phyloP scores from a whole-genome alignment of 2,888 invertebrate species.

The Yponomeuta sedellus region DNA sequence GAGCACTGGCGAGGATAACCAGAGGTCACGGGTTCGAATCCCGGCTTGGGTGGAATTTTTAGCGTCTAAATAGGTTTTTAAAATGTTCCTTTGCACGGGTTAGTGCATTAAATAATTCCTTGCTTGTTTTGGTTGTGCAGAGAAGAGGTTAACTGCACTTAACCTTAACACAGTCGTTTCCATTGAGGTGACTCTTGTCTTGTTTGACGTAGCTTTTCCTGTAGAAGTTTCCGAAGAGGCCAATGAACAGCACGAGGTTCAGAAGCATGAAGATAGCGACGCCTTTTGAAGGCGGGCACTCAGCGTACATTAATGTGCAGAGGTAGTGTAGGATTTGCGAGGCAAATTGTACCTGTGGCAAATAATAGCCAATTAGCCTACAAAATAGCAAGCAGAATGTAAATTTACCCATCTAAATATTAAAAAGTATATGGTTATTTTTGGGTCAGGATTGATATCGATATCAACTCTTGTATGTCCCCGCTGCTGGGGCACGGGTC shows the following conservation, averaged over 20 bases:
- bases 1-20: too few species aligned
- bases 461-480: too few species aligned
- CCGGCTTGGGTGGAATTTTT: too few species aligned
- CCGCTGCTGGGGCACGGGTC: too few species aligned
- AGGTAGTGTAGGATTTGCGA: slow-evolving; percentile 77
- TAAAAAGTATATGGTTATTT: too few species aligned
- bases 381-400: not conserved
- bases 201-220: slow-evolving; percentile 45
- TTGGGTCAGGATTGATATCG: too few species aligned
- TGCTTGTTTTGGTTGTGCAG: not conserved
- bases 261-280: slow-evolving; percentile 71
- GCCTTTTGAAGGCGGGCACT: slow-evolving; percentile 77
- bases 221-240: slow-evolving; percentile 81
- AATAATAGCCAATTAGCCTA: not conserved
- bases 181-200: not conserved
- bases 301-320: slow-evolving; percentile 62
- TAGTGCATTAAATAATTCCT: too few species aligned
- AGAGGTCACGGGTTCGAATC: too few species aligned
- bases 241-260: slow-evolving; percentile 76
- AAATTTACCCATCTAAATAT: too few species aligned
- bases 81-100: too few species aligned
- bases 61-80: too few species aligned
- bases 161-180: not conserved
- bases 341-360: slow-evolving; percentile 77
- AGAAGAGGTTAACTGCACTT: not conserved